Evolutionary conservation across 2,113 vertebrate species (phyloP).

Genomic region (Lepidothrix coronata): DNA sequence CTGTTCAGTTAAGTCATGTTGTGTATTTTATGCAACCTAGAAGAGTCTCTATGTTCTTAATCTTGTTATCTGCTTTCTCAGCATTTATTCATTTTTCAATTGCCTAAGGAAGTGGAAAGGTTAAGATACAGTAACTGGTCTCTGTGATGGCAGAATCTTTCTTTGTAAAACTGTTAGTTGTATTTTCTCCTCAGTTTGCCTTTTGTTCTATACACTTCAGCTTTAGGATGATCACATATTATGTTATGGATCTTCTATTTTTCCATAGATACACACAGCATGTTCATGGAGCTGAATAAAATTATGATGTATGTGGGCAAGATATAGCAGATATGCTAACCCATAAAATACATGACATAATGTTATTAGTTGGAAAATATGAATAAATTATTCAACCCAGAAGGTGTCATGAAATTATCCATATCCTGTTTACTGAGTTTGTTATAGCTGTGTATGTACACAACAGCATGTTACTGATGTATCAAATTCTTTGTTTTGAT

Average conservation of each 20-base stretch:
- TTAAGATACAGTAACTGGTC: constrained; percentile 4
- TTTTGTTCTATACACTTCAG: constrained; percentile 12
- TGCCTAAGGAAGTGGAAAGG: background rate
- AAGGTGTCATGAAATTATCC: constrained; percentile 4
- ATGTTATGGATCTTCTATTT: background rate
- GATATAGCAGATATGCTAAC: background rate
- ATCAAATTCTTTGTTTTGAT: constrained; percentile 7
- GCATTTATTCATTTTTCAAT: constrained; percentile 43
- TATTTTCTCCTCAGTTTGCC: background rate
- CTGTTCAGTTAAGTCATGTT: background rate
- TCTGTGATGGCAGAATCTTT: constrained; percentile 3
- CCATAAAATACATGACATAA: constrained; percentile 14
- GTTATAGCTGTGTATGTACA: background rate
- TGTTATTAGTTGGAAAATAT: constrained; percentile 16
- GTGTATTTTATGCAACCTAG: background rate
- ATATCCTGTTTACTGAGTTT: constrained; percentile 17
- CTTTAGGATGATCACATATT: background rate
- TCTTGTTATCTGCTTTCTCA: constrained; percentile 36
- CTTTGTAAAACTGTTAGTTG: background rate
- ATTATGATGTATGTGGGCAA: background rate
- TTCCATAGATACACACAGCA: background rate
- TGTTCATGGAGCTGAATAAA: background rate
- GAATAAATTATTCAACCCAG: constrained; percentile 1
- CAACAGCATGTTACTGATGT: background rate
- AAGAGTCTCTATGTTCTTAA: constrained; percentile 7